These are phyloP conservation scores for Siniperca obscura DNA, from an alignment of 2,797 vertebrate genomes.

Conservation along the genomic window DNA sequence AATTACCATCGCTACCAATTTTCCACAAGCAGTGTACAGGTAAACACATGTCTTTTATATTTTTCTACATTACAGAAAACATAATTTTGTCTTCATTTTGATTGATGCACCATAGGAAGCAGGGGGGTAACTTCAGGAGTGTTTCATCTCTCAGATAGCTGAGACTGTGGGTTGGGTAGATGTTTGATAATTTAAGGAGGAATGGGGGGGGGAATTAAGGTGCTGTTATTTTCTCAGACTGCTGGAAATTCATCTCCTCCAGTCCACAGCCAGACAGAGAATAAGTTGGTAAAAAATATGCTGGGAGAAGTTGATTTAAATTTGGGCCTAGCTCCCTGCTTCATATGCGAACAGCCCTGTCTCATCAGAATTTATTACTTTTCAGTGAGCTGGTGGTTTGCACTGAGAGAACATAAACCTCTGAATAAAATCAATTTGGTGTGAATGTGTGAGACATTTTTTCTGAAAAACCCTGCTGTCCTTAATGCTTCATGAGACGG, in stretches of 20 bases:
- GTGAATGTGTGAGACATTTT: conserved; percentile 56
- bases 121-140: conserved; percentile 10
- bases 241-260: conserved; percentile 45
- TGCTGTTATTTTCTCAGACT: conserved; percentile 51
- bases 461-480: conserved; percentile 40
- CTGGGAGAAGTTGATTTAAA: conserved; percentile 63
- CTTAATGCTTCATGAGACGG: conserved; percentile 50
- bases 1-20: background rate
- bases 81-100: conserved; percentile 8
- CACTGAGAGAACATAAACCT: conserved; percentile 71
- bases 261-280: conserved; percentile 49
- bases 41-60: background rate
- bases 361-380: conserved; percentile 74
- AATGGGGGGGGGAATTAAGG: conserved; percentile 1
- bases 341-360: conserved; percentile 63
- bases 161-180: conserved; percentile 13
- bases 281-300: conserved; percentile 43
- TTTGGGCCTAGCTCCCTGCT: conserved; percentile 49
- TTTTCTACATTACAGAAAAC: conserved; percentile 15
- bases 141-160: conserved; percentile 16
- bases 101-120: conserved; percentile 20
- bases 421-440: conserved; percentile 75
- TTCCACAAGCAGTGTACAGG: background rate
- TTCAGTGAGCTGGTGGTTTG: conserved; percentile 71
- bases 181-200: conserved; percentile 53